A percentile compares a stretch with the other conserved stretches of the same genome.
Conservation (phyloP, 2,113 vertebrate genomes). For the Saguinus imperator region DNA sequence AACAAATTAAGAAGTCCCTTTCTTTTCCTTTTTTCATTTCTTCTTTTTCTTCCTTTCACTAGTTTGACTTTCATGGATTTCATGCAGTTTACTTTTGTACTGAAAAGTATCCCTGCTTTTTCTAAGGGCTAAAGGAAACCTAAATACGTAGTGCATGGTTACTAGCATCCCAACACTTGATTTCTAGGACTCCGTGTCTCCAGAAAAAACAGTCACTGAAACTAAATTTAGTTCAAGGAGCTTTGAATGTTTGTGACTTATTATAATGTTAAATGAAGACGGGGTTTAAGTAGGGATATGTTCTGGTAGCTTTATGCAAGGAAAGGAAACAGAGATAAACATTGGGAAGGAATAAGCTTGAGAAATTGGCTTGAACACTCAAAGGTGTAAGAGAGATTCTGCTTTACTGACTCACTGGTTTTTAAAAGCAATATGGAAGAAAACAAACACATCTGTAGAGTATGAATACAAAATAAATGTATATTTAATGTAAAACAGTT, state of each 20-base stretch:
- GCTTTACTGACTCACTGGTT: background rate
- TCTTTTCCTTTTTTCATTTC: accelerated
- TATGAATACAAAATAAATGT: background rate
- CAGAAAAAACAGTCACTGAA: background rate
- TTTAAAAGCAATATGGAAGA: background rate
- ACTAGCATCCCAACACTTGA: background rate
- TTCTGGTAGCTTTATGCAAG: background rate
- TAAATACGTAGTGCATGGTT: background rate
- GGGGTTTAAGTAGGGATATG: background rate
- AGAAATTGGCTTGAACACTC: background rate
- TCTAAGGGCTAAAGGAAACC: background rate
- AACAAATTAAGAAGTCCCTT: background rate
- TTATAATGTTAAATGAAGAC: background rate
- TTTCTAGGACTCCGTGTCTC: background rate
- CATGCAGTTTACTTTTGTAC: background rate
- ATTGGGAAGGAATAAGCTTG: accelerated
- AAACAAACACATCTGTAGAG: background rate
- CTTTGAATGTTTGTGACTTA: background rate
- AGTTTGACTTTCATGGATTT: constrained; percentile 15
- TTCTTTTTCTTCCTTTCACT: background rate
- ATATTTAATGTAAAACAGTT: background rate
- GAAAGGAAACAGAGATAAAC: background rate
- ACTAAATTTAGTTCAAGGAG: background rate
- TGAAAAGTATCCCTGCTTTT: background rate
- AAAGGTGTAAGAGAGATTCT: background rate